Percentiles rank a stretch among this genome's conserved stretches.
These are phyloP conservation scores for Etheostoma spectabile DNA, from an alignment of 2,113 vertebrate genomes.

Conservation along the genomic window DNA sequence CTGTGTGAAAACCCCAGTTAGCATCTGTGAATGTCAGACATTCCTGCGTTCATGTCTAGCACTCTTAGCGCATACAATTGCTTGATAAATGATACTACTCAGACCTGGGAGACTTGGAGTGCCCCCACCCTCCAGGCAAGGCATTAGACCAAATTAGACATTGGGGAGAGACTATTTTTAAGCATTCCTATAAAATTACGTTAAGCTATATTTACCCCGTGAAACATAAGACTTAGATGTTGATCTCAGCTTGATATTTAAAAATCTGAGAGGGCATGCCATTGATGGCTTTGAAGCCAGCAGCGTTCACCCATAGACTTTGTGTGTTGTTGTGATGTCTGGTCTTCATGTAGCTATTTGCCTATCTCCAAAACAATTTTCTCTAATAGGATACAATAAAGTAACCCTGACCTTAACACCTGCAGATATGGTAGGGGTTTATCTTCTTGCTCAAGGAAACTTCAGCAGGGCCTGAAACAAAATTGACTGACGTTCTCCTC, in stretches of 20 bases:
- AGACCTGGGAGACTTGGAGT: slow-evolving; percentile 34
- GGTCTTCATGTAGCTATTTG: too few species aligned
- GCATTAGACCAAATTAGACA: slow-evolving; percentile 53
- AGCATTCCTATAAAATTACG: slow-evolving; percentile 66
- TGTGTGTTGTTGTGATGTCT: too few species aligned
- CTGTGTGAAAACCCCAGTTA: slow-evolving; percentile 20
- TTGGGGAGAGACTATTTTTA: slow-evolving; percentile 56
- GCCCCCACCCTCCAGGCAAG: slow-evolving; percentile 35
- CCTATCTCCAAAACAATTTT: too few species aligned
- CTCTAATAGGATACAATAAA: too few species aligned
- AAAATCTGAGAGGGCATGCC: slow-evolving; percentile 3
- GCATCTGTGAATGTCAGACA: slow-evolving; percentile 39
- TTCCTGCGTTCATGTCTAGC: slow-evolving; percentile 28
- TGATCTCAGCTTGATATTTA: slow-evolving; percentile 36
- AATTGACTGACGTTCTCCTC: background rate
- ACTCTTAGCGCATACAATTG: slow-evolving; percentile 41
- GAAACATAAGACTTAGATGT: slow-evolving; percentile 29
- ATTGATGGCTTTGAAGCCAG: background rate
- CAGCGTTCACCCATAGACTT: background rate
- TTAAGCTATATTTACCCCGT: slow-evolving; percentile 45
- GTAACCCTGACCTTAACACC: background rate
- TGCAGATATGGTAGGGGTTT: background rate
- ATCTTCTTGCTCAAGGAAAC: background rate
- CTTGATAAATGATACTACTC: slow-evolving; percentile 59
- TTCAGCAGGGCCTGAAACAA: background rate